phyloP scores from a whole-genome alignment of 2,888 invertebrate genomes.

The Petrolisthes manimaculis region DNA sequence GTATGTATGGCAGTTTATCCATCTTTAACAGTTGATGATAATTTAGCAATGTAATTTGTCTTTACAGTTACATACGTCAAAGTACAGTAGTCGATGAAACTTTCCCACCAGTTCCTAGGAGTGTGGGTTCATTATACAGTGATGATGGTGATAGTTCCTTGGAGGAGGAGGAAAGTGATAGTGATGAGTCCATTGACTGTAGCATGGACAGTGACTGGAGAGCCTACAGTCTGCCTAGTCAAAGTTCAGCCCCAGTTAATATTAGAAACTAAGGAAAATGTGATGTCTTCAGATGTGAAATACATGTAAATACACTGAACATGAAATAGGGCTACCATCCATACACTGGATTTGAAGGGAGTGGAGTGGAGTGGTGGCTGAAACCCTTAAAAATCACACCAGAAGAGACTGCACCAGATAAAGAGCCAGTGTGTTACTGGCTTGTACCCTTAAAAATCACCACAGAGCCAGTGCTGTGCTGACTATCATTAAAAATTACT shows the following conservation, averaged over 20 bases:
- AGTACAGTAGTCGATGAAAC: conserved; percentile 92
- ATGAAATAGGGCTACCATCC: too few species aligned
- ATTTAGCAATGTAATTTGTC: conserved; percentile 71
- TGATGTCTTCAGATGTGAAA: too few species aligned
- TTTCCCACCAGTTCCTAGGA: conserved; percentile 75
- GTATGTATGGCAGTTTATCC: too few species aligned
- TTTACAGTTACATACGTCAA: conserved; percentile 92
- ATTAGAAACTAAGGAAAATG: too few species aligned
- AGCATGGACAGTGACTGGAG: conserved; percentile 51
- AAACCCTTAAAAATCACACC: too few species aligned
- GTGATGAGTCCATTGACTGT: conserved; percentile 32
- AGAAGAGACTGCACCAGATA: too few species aligned
- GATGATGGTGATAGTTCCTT: conserved; percentile 53
- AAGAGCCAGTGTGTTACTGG: neutral
- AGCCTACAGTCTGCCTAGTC: neutral
- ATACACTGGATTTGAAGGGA: too few species aligned
- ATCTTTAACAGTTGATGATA: too few species aligned
- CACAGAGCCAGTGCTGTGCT: neutral
- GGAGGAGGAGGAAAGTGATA: conserved; percentile 34
- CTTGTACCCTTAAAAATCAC: neutral
- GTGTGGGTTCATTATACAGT: neutral
- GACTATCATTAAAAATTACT: neutral
- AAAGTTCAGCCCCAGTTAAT: too few species aligned
- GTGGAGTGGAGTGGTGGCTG: too few species aligned
- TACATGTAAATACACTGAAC: too few species aligned